Conservation (phyloP, 2,888 invertebrate species). For the Dioctria linearis region DNA sequence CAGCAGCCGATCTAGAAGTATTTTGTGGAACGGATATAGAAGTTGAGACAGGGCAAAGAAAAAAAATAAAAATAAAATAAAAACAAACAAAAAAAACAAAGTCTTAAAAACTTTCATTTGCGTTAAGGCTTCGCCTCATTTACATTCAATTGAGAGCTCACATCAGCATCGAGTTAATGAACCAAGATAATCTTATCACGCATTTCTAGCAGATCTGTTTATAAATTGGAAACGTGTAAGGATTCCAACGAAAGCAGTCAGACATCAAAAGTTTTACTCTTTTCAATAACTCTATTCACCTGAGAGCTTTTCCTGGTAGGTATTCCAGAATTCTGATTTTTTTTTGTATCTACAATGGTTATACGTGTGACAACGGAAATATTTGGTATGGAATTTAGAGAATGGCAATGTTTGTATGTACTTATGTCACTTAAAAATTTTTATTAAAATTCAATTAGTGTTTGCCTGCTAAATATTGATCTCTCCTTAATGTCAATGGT, state of each 20-base stretch:
- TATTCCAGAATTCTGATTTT: too few relatives aligned
- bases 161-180: constrained; percentile 56
- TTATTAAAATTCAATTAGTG: too few relatives aligned
- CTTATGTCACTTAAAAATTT: too few relatives aligned
- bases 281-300: constrained; percentile 6
- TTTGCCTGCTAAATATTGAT: too few relatives aligned
- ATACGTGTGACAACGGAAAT: too few relatives aligned
- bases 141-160: constrained; percentile 56
- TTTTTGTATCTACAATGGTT: too few relatives aligned
- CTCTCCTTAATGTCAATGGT: too few relatives aligned
- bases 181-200: constrained; percentile 55
- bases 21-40: too few relatives aligned
- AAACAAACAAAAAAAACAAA: background rate
- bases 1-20: background rate
- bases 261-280: constrained; percentile 10
- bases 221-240: background rate
- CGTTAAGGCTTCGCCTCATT: constrained; percentile 57
- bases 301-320: background rate
- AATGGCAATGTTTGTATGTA: too few relatives aligned
- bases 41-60: too few relatives aligned
- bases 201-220: background rate
- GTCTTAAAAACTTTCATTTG: constrained; percentile 45
- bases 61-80: background rate
- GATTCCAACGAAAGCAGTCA: constrained; percentile 9
- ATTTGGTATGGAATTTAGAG: too few relatives aligned